Base-by-base conservation (phyloP, 2,888 invertebrate species). In the Mamestra brassicae region DNA sequence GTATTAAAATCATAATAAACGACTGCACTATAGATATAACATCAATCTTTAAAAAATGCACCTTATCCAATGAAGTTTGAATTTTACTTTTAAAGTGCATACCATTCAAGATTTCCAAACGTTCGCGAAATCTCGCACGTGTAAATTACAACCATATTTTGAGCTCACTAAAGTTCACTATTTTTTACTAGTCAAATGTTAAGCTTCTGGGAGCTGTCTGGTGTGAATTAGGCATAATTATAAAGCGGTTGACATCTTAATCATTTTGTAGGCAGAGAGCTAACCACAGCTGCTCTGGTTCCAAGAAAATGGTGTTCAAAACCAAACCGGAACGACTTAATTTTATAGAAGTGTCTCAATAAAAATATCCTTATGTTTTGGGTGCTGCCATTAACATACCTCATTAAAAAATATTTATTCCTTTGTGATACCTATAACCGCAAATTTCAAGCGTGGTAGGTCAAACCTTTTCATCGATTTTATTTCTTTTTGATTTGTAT, bases 241-340 rank as follows among this genome's bases (percentile, higher is more conserved):
- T 71, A 68, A 79, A 69, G 69, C 60, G 81, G 81, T 83, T 85
- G 79, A 87, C 65, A 81, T 81, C 81, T 85, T 81, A 84, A 87
- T 86, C 26, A 79, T 71, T 74, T 75, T 57, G 52, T 67, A 64
- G 64, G 45, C 8, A 42, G 64, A 54, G 26, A 17, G 2, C 69
- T 70, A 64, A 74, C 86, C 84, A 57, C 79, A 78, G 60, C 71
- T 60, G 50, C 34, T 65, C 45, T 4, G 13, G 42, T 82, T 69
- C 82, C 8, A 7, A 42, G 81, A 84, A 82, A 63, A 45, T 52
- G 10, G 10, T 17, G 0, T 34, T 45, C 15, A n/a, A 70, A 63
- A 62, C 47, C 50, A 26, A 60, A 70, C 38, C 10, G 1, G 42
- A 45, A 68, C 47, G 7, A 61, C 7, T n/a, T 42, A 5, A 65